Evolutionary conservation across 1,140 invertebrate species (phyloP), one percentile per base, ranked within the genome.

Genomic region (Drosophila neocordata): DNA sequence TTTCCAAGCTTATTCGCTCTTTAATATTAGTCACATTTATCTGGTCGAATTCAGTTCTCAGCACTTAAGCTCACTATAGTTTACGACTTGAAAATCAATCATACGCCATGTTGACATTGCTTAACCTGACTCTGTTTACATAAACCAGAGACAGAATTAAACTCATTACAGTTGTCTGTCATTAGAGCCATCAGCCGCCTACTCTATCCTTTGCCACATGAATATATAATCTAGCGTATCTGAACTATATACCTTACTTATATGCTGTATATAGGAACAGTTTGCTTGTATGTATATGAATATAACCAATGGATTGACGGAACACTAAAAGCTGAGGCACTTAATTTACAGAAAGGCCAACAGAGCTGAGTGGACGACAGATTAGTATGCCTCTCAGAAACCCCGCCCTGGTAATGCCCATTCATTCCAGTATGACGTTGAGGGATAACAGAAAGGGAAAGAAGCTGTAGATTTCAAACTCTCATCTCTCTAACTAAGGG

Each of bases 1-100:
- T 90, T 90, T 90, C 82, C 79, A 79, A 88, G 83, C 79, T 87
- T 83, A 88, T 87, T 87, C 76, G 67, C 67, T 71, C 83, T 77
- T 85, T 78, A 78, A 78, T 78, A 78, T 71, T 75, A 68, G 76
- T 56, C 57, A 73, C 73, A 78, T 71, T 87, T 87, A 87, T 85
- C 78, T 87, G 82, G 82, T 55, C 61, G 62, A 67, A 75, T 71
- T 72, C 59, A 59, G 69, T 44, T 63, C 60, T 60, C 51, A 48
- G 18, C 38, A 24, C 69, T 74, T 63, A 4, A 6, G 59, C 65
- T 64, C 59, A 64, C 52, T 55, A 61, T 77, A 71, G 71, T 77
- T 87, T 88, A 83, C 73, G 82, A 75, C 81, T 82, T 66, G 70
- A 82, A 79, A 83, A 88, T 88, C 83, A 88, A 88, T 88, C 83